phyloP scores from a whole-genome alignment of 2,888 invertebrate genomes.

The Drosophila borealis region DNA sequence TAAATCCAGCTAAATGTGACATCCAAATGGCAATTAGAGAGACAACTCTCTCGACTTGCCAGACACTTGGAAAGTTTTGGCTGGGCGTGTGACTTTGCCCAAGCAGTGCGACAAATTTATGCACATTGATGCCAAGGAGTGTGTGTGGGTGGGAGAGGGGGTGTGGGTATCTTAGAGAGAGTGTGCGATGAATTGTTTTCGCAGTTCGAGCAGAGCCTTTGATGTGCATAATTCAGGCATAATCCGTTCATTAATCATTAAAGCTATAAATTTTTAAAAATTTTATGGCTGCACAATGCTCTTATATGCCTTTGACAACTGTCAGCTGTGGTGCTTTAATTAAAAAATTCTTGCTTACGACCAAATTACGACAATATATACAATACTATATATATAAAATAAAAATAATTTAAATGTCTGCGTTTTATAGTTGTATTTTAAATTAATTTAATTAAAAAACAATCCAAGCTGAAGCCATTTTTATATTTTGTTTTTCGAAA shows the following conservation, averaged over 20 bases:
- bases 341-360: conserved; percentile 47
- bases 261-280: conserved; percentile 34
- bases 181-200: background rate
- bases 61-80: conserved; percentile 51
- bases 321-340: conserved; percentile 55
- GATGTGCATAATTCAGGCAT: conserved; percentile 36
- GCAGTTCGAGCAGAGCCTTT: conserved; percentile 14
- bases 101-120: conserved; percentile 22
- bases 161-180: no score
- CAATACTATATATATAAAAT: background rate
- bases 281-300: conserved; percentile 19
- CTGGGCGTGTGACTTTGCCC: conserved; percentile 10
- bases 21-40: conserved; percentile 72
- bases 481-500: conserved; percentile 24
- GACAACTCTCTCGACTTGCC: conserved; percentile 50
- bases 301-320: conserved; percentile 29
- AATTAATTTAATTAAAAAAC: conserved; percentile 68
- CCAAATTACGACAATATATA: background rate
- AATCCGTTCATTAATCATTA: conserved; percentile 48
- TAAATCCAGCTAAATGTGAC: conserved; percentile 77
- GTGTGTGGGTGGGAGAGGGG: no score
- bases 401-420: conserved; percentile 16
- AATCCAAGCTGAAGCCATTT: conserved; percentile 44
- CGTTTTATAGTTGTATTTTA: conserved; percentile 39
- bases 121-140: conserved; percentile 4